Evolutionary conservation across 2,113 vertebrate species (phyloP), one percentile per base, ranked within the genome.

Genomic region (Egretta garzetta): DNA sequence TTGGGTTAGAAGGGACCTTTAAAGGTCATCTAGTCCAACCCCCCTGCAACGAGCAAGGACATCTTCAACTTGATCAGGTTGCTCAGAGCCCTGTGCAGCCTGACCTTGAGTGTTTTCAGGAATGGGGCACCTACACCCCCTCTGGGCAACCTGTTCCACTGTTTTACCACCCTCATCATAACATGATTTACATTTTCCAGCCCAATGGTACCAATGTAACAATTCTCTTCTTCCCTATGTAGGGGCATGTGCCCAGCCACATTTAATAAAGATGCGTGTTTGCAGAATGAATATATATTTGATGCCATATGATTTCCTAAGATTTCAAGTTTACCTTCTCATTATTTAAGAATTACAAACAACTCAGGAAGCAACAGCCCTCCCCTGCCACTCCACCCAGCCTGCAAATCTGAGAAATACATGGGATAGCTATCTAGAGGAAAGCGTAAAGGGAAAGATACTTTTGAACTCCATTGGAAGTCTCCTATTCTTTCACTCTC

Each of bases 41-140:
- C 15, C 21, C 14, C 52, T 62, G 33, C 62, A 20, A 5, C 24
- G 4, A 35, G 4, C 45, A 74, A 14, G 15, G 14, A 26, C 17
- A 33, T 3, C 18, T 79, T 63, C 41, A 28, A 27, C 8, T 14
- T 27, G 7, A 56, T 15, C 18, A 56, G 22, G 9, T 32, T 87
- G 43, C 23, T 83, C 21, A 64, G 10, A 85, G 27, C 12, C n/a
- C 8, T 1, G 0, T 37, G 19, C 26, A 47, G 1, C 32, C 43
- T 76, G 20, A 16, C 12, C 22, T 22, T 18, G 32, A 45, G n/a
- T 16, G 1, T 76, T 87, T 85, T 26, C 26, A 22, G 39, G 35
- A 6, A 59, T 33, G 24, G 9, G 3, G 3, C n/a, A 37, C 24
- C 58, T 47, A 28, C 8, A 41, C 2, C 2, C 2, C 1, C 4